Evolutionary conservation across 2,888 invertebrate species (phyloP).

Genomic region (Drosophila mayaguana): DNA sequence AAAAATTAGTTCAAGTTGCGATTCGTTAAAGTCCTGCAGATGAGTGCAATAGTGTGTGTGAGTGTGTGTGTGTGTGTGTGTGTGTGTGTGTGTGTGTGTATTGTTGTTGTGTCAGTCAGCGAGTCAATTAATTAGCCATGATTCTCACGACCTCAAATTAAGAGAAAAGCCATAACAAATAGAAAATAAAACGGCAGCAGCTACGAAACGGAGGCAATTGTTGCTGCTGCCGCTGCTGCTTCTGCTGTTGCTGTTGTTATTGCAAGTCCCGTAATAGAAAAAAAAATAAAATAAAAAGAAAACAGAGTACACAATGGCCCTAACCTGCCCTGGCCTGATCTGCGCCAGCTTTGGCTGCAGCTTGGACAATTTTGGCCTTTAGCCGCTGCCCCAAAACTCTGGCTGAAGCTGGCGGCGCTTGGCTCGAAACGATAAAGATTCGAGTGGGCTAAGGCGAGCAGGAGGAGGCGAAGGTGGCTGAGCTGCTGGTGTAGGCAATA

Average conservation of each 20-base stretch:
- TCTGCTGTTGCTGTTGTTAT: slow-evolving; percentile 13
- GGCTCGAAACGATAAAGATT: slow-evolving; percentile 53
- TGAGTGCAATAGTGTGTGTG: slow-evolving; percentile 7
- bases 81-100: slow-evolving; percentile 37
- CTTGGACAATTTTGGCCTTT: slow-evolving; percentile 58
- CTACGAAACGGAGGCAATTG: slow-evolving; percentile 60
- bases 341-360: slow-evolving; percentile 45
- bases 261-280: slow-evolving; percentile 21
- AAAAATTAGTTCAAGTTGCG: slow-evolving; percentile 11
- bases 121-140: slow-evolving; percentile 83
- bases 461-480: background rate
- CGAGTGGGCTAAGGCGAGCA: slow-evolving; percentile 5
- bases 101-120: slow-evolving; percentile 51
- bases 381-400: slow-evolving; percentile 38
- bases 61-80: slow-evolving; percentile 23
- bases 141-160: slow-evolving; percentile 84
- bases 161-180: slow-evolving; percentile 82
- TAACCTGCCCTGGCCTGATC: slow-evolving; percentile 63
- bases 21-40: slow-evolving; percentile 20
- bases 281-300: slow-evolving; percentile 5
- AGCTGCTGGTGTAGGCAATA: slow-evolving; percentile 27
- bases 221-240: slow-evolving; percentile 28
- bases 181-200: slow-evolving; percentile 70
- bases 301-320: slow-evolving; percentile 66
- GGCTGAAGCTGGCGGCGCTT: slow-evolving; percentile 48